Evolutionary conservation across 2,113 vertebrate genomes (phyloP), one percentile per base, ranked within the genome.

Genomic region (Rhegmatorhina hoffmannsi): DNA sequence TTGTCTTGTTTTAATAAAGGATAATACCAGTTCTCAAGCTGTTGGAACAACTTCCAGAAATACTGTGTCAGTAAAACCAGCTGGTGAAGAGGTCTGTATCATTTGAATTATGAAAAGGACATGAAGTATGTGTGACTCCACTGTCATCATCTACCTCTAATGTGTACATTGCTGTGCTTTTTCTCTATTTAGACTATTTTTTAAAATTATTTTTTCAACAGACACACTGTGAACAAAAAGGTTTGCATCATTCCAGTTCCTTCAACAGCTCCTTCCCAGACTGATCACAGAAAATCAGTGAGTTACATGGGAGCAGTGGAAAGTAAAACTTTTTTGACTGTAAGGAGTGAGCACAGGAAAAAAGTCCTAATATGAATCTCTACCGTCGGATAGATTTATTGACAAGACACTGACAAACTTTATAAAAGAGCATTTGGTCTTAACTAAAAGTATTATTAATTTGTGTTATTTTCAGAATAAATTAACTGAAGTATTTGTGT

Each of bases 381-480:
- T 95, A 68, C 75, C 20, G 90, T 95, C 92, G 78, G 83, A 87
- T 62, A 94, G 94, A 95, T 82, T 56, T 72, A 49, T 95, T 90
- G 55, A 94, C 88, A 94, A 84, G 87, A 50, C 28, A 91, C 56
- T 43, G 67, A 62, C 43, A 89, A 95, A 94, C 18, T 93, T 94
- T 89, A 83, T 92, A 87, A 93, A 69, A 94, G 36, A 84, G 28
- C 86, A 88, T 94, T 78, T 88, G 84, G 92, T 95, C 90, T 96
- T 63, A 94, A 92, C 93, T 92, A 76, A 90, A 96, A 82, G 60
- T 84, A 96, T 96, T 89, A 97, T 96, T 96, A 95, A 88, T 94
- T 94, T 96, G 66, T 1, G 11, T 82, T 96, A 91, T 98, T 97
- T 97, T 96, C 96, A 97, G 88, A 92, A 85, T 75, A 29, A 85